Percentiles rank a stretch among this genome's conserved stretches.
These are phyloP conservation scores for Sakesphorus luctuosus DNA, from an alignment of 2,113 vertebrate genomes.

Conservation along the genomic window DNA sequence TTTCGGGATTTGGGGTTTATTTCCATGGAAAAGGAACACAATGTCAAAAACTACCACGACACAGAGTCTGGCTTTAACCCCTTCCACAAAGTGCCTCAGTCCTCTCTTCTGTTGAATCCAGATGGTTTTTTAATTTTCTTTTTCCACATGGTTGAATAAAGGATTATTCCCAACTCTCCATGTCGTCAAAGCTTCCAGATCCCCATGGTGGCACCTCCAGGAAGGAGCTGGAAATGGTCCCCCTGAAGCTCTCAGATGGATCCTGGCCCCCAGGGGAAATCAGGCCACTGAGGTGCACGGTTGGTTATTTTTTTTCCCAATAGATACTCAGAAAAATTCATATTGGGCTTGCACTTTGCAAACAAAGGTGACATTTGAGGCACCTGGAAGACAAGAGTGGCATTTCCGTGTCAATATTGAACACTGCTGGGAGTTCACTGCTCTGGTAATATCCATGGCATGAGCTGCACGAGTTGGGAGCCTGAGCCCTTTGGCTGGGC, in stretches of 20 bases:
- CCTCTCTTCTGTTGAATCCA: not conserved
- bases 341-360: not conserved
- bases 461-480: not conserved
- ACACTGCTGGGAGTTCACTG: not conserved
- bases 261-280: not conserved
- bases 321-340: constrained; percentile 5
- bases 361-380: constrained; percentile 40
- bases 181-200: not conserved
- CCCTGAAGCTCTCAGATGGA: accelerated
- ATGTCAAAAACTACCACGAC: not conserved
- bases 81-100: not conserved
- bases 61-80: not conserved
- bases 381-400: not conserved
- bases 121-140: not conserved
- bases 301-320: accelerated
- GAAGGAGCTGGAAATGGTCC: not conserved
- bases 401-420: constrained; percentile 10
- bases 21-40: not conserved
- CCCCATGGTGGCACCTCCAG: not conserved
- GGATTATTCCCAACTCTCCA: not conserved
- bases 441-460: not conserved
- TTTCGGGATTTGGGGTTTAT: not conserved
- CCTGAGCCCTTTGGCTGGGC: not conserved
- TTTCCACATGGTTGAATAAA: not conserved
- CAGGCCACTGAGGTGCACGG: not conserved